A percentile compares a stretch with the other conserved stretches of the same genome.
These are phyloP conservation scores for Conopomorpha cramerella DNA, from an alignment of 1,140 invertebrate species.

Conservation along the genomic window DNA sequence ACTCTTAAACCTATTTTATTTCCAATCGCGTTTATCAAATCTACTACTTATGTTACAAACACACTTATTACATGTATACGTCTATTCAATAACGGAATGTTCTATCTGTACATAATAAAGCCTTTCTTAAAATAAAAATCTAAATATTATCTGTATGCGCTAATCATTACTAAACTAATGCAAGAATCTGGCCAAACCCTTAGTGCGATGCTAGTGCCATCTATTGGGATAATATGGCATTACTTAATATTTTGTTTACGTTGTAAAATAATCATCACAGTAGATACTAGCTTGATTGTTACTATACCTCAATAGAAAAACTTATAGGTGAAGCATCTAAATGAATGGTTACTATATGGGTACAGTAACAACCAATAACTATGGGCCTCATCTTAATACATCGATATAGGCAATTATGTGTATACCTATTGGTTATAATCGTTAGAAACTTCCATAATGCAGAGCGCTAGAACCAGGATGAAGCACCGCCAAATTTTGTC, in stretches of 20 bases:
- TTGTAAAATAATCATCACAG: constrained; percentile 17
- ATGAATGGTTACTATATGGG: constrained; percentile 1
- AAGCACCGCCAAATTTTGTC: constrained; percentile 73
- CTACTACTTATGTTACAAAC: constrained; percentile 45
- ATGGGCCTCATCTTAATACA: constrained; percentile 16
- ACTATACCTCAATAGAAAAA: constrained; percentile 7
- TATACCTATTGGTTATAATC: constrained; percentile 9
- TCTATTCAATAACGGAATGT: constrained; percentile 30
- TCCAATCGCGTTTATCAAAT: constrained; percentile 46
- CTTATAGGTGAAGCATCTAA: not conserved
- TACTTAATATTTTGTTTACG: constrained; percentile 15
- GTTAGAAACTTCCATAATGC: constrained; percentile 5
- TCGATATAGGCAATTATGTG: constrained; percentile 17
- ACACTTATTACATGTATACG: constrained; percentile 39
- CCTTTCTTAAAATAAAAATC: constrained; percentile 51
- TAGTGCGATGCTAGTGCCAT: constrained; percentile 22
- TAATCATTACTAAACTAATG: constrained; percentile 47
- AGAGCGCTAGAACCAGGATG: constrained; percentile 67
- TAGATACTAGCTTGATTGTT: constrained; percentile 22
- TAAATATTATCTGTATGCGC: constrained; percentile 31
- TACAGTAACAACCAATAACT: constrained; percentile 17
- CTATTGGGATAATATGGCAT: constrained; percentile 23
- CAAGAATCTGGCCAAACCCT: constrained; percentile 22
- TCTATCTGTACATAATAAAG: constrained; percentile 51
- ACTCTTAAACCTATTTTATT: constrained; percentile 18